Base-by-base conservation (phyloP, 1,140 invertebrate species). In the Cataglyphis hispanica region DNA sequence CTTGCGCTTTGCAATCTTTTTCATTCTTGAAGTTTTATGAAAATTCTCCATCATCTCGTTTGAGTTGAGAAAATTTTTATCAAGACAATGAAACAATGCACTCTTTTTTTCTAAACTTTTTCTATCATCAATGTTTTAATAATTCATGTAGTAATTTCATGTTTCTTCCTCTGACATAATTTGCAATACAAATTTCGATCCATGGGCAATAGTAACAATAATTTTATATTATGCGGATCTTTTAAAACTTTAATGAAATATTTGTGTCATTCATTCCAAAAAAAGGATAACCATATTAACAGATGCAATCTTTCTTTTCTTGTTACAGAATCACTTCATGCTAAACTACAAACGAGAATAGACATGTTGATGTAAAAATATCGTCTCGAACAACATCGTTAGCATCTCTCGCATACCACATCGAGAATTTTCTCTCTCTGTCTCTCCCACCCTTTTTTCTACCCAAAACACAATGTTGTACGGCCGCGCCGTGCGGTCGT, bases 391-490 rank as follows among this genome's bases (percentile, higher is more conserved):
- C 53, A 58, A 83, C n/a, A 31, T 74, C 37, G 53, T 46, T n/a
- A 83, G 53, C 78, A 60, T 83, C 53, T 83, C 37, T 72, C 56
- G 78, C 67, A 34, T 74, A 74, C 67, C 78, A 19, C 46, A 34
- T 61, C 67, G 66, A 60, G 53, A 31, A 50, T 25, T 58, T 31
- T 34, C 13, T 72, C 19, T 72, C 27, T 37, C n/a, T 72, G 22
- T 63, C 16, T 50, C 19, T 63, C n/a, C 34, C 61, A 58, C 78
- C 53, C 66, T 43, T 37, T 11, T 31, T 70, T 72, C 37, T 72
- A 46, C n/a, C 46, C 78, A 72, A 74, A 74, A 74, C 78, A 60
- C 67, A 83, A 83, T 56, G 64, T 50, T 78, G n/a, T 13, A 46
- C 13, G 13, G 43, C 16, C 46, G 46, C 16, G 31, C 16, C 6